phyloP scores from a whole-genome alignment of 2,113 vertebrate species.

The Phycodurus eques region DNA sequence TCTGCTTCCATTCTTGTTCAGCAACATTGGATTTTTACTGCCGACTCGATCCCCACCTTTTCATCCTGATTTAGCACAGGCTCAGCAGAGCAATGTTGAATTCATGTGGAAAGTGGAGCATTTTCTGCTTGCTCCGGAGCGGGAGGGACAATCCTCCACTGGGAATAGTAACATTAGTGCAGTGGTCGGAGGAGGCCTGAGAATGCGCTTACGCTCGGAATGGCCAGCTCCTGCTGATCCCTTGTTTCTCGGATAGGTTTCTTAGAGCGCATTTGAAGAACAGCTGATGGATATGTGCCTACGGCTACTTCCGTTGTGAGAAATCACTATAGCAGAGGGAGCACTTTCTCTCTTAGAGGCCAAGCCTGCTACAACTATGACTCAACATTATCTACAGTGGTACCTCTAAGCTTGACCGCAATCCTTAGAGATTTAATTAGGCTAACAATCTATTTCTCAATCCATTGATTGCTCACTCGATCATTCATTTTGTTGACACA shows the following conservation, averaged over 20 bases:
- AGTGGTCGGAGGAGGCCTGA: not conserved
- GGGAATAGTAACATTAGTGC: slow-evolving; percentile 2
- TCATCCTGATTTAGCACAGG: slow-evolving; percentile 3
- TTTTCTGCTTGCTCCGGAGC: not conserved
- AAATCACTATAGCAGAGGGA: not conserved
- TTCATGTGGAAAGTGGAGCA: not conserved
- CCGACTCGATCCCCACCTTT: not conserved
- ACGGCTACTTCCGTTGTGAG: not conserved
- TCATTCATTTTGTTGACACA: too few species aligned
- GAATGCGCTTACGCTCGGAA: not conserved
- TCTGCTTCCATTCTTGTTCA: not conserved
- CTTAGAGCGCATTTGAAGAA: not conserved
- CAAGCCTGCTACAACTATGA: not conserved
- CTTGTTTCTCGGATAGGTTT: not conserved
- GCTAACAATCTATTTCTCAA: not conserved
- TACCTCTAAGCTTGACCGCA: not conserved
- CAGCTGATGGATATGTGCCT: not conserved
- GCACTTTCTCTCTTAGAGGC: not conserved
- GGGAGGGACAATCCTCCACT: not conserved
- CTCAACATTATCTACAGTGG: not conserved
- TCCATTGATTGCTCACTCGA: too few species aligned
- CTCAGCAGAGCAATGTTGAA: not conserved
- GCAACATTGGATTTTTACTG: not conserved
- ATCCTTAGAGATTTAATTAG: not conserved
- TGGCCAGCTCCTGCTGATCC: not conserved